Evolutionary conservation across 2,888 invertebrate genomes (phyloP), one percentile per base, ranked within the genome.

Genomic region (Caenorhabditis angaria): DNA sequence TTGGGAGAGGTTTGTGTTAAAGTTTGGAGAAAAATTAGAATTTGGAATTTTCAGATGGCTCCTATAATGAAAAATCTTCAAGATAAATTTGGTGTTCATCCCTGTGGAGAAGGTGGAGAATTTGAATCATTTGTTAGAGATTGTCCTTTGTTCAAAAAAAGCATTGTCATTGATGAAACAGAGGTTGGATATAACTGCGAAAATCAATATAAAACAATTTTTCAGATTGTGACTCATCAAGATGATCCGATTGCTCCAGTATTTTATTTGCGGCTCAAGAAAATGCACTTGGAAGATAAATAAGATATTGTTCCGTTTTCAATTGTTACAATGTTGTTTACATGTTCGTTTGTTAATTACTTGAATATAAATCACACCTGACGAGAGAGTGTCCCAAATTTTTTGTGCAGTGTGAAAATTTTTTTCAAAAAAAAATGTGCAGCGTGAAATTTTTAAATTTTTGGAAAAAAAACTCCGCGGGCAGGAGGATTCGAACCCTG

Each of bases 41-140:
- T 25, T 61, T 57, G 3, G n/a, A n/a, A 35, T 18, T 60, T 68
- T 80, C 92, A 95, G 83, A 92, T 97, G 88, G 93, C 94, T 87
- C 92, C 94, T 18, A 94, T 95, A 89, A 91, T 99, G 87, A 88
- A 93, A 80, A 91, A 92, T 88, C 93, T 97, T 93, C 92, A 93
- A 87, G 93, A 94, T 88, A 94, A 95, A 89, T 99, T 94, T 89
- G 95, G 95, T 61, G 90, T 95, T 77, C 94, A 95, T 90, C 92
- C 96, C 51, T 97, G 96, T 89, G 99, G 99, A 24, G 99, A 99
- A 90, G 99, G 99, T 56, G 99, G 99, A 61, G 99, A 99, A 89
- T 99, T 96, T 88, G 99, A 99, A 90, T 95, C 97, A 32, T 94
- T 99, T 88, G 96, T 96, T 8, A 90, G 97, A 73, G 96, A 99